A percentile compares a stretch with the other conserved stretches of the same genome.
Evolutionary conservation across 37 sponge, comb jelly and placozoan species (phyloP).

Genomic region (Tethya wilhelma): DNA sequence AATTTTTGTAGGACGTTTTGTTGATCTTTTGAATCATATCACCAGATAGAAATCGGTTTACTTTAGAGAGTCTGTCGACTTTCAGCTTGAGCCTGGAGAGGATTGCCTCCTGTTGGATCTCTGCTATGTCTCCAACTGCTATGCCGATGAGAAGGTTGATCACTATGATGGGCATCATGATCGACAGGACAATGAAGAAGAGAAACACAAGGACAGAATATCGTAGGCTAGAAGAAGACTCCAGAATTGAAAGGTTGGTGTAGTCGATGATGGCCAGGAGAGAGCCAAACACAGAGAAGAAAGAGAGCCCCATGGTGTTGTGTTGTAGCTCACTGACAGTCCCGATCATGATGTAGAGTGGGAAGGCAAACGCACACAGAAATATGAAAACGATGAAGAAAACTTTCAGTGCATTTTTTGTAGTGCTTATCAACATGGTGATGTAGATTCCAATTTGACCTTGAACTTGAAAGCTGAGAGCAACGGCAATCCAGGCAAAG

Average conservation of each 20-base stretch:
- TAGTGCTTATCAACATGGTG: constrained; percentile 78
- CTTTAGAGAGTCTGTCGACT: neutral
- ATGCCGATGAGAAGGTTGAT: constrained; percentile 91
- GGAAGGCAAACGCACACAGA: constrained; percentile 73
- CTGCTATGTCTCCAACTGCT: constrained; percentile 91
- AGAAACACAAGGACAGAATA: constrained; percentile 45
- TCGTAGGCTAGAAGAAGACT: constrained; percentile 21
- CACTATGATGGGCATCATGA: constrained; percentile 72
- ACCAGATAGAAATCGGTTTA: neutral
- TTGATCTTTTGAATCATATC: neutral
- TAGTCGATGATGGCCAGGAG: constrained; percentile 65
- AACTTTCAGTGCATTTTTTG: constrained; percentile 57
- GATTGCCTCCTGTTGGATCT: constrained; percentile 68
- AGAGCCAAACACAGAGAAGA: constrained; percentile 49
- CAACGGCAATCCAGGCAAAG: constrained; percentile 74
- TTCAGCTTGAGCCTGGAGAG: constrained; percentile 9
- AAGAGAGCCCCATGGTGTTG: constrained; percentile 21
- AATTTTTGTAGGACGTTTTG: neutral
- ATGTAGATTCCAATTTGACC: constrained; percentile 78
- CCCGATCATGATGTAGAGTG: constrained; percentile 69
- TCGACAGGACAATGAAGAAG: constrained; percentile 49
- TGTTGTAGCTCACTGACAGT: constrained; percentile 6
- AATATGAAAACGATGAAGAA: constrained; percentile 40
- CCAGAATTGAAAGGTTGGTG: constrained; percentile 11
- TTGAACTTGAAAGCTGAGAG: constrained; percentile 45